phyloP scores from a whole-genome alignment of 2,113 vertebrate genomes.

The Neomonachus schauinslandi region DNA sequence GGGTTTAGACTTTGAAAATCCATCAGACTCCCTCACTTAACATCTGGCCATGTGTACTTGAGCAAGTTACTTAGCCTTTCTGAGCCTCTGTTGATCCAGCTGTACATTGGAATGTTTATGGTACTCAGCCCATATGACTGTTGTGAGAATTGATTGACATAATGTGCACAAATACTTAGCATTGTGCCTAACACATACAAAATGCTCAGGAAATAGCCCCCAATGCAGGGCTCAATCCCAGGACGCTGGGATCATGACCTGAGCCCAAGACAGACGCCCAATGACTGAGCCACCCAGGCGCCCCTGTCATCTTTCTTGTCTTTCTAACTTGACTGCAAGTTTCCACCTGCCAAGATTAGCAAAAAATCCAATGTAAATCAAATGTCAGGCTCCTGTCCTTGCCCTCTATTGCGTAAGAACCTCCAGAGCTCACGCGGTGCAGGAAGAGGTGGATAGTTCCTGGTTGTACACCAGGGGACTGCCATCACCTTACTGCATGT shows the following conservation, averaged over 20 bases:
- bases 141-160: neutral
- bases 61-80: neutral
- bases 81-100: neutral
- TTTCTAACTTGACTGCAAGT: neutral
- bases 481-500: neutral
- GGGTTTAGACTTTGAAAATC: neutral
- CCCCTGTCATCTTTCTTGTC: neutral
- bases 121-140: neutral
- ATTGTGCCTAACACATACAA: neutral
- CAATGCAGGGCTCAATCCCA: too few species aligned
- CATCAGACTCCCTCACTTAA: neutral
- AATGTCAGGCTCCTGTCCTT: neutral
- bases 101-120: neutral
- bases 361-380: neutral
- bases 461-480: too few species aligned
- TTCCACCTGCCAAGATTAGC: neutral
- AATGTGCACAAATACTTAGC: neutral
- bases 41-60: neutral
- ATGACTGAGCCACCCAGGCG: too few species aligned
- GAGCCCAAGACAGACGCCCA: too few species aligned
- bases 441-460: neutral
- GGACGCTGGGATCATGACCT: too few species aligned
- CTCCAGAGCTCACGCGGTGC: neutral
- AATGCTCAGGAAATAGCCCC: neutral
- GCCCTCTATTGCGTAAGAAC: neutral